These are phyloP conservation scores for Doryteuthis pealeii DNA, from an alignment of 1,140 invertebrate species.

Conservation along the genomic window DNA sequence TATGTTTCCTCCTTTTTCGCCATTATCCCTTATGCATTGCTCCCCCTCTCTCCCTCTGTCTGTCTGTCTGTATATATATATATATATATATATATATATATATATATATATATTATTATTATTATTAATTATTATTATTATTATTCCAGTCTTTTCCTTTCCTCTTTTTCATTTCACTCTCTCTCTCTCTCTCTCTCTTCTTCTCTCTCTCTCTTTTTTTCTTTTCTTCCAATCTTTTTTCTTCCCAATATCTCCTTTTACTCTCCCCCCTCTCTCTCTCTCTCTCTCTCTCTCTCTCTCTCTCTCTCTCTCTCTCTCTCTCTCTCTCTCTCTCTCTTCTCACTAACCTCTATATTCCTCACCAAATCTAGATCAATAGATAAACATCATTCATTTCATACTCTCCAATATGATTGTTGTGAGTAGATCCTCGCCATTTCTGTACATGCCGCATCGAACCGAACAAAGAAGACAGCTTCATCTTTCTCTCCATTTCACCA, in stretches of 20 bases:
- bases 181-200: background rate
- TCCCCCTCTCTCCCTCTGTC: background rate
- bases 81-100: too few relatives aligned
- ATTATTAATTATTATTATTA: background rate
- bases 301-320: conserved; percentile 2
- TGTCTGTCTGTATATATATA: too few relatives aligned
- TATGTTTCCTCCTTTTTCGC: too few relatives aligned
- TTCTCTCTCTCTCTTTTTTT: background rate
- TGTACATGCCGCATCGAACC: too few relatives aligned
- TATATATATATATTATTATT: too few relatives aligned
- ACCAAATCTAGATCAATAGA: too few relatives aligned
- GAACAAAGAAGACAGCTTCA: too few relatives aligned
- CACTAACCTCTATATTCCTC: background rate
- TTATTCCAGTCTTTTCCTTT: background rate
- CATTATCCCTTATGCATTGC: background rate
- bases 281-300: background rate
- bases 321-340: background rate
- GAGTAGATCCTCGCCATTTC: too few relatives aligned
- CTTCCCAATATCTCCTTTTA: background rate
- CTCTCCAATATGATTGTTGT: too few relatives aligned
- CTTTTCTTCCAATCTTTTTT: background rate
- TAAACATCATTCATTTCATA: too few relatives aligned
- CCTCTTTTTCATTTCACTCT: background rate
- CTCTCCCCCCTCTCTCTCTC: background rate
- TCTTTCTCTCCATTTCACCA: too few relatives aligned